Evolutionary conservation across 2,888 invertebrate genomes (phyloP).

Genomic region (Morinoia aosen): DNA sequence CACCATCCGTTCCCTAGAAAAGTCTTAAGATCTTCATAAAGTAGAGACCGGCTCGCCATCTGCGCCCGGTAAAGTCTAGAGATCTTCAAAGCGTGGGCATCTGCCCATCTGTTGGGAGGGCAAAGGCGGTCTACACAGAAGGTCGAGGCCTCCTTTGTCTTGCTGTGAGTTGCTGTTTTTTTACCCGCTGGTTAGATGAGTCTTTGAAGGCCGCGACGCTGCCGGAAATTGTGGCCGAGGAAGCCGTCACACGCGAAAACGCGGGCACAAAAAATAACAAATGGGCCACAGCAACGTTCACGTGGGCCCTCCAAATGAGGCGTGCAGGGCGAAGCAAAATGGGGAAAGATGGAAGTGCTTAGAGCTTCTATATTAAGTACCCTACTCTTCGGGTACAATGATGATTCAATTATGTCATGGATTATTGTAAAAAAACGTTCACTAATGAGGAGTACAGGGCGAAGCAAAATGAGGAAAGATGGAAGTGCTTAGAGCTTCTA

Average conservation of each 20-base stretch:
- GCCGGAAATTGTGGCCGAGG: slow-evolving; percentile 15
- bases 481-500: too few species aligned
- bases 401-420: not conserved
- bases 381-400: not conserved
- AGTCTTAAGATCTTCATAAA: too few species aligned
- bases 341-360: not conserved
- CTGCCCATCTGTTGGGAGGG: not conserved
- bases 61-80: too few species aligned
- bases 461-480: not conserved
- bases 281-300: not conserved
- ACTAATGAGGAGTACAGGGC: not conserved
- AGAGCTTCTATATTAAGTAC: not conserved
- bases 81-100: not conserved
- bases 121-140: not conserved
- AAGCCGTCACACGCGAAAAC: not conserved
- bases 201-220: slow-evolving; percentile 19
- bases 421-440: not conserved
- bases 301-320: not conserved
- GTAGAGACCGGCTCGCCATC: too few species aligned
- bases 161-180: not conserved
- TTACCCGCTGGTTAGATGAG: slow-evolving; percentile 13
- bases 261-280: not conserved
- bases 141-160: slow-evolving; percentile 12
- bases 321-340: not conserved
- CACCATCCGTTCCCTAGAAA: too few species aligned